These are phyloP conservation scores for Drosophila parabipectinata DNA, from an alignment of 1,140 invertebrate genomes.

Conservation along the genomic window DNA sequence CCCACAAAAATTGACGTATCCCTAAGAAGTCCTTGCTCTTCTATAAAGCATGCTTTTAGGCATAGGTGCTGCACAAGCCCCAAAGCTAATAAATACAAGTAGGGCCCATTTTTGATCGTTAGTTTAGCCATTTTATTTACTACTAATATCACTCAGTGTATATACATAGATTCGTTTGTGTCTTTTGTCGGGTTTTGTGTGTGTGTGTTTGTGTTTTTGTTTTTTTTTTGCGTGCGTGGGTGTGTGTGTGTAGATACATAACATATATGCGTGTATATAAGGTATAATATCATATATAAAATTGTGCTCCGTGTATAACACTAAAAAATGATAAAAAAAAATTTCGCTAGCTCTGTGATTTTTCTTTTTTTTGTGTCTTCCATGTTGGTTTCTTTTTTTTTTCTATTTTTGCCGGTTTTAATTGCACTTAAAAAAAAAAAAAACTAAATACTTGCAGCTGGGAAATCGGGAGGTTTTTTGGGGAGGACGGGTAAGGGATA, in stretches of 20 bases:
- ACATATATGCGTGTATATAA: constrained; percentile 47
- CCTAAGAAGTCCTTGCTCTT: too few species aligned
- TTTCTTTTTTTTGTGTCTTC: constrained; percentile 9
- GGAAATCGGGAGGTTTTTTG: constrained; percentile 11
- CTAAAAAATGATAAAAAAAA: constrained; percentile 77
- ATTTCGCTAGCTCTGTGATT: constrained; percentile 52
- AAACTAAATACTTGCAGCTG: constrained; percentile 73
- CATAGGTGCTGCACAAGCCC: too few species aligned
- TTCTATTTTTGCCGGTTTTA: constrained; percentile 36
- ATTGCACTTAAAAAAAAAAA: constrained; percentile 55
- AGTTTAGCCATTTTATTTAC: constrained; percentile 83
- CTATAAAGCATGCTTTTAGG: too few species aligned
- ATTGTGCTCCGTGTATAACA: constrained; percentile 66
- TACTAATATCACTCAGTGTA: constrained; percentile 82
- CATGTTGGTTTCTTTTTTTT: too few species aligned
- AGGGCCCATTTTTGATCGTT: constrained; percentile 34
- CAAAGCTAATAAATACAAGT: not conserved
- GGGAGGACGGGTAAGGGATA: not conserved
- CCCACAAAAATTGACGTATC: too few species aligned
- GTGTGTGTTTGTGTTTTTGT: constrained; percentile 19
- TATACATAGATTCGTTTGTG: constrained; percentile 78
- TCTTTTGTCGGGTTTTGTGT: constrained; percentile 55
- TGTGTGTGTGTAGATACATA: constrained; percentile 25
- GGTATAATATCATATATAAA: constrained; percentile 52
- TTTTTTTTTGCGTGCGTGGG: constrained; percentile 13